These are phyloP conservation scores for Conopomorpha cramerella DNA, from an alignment of 1,140 invertebrate genomes.

Conservation along the genomic window DNA sequence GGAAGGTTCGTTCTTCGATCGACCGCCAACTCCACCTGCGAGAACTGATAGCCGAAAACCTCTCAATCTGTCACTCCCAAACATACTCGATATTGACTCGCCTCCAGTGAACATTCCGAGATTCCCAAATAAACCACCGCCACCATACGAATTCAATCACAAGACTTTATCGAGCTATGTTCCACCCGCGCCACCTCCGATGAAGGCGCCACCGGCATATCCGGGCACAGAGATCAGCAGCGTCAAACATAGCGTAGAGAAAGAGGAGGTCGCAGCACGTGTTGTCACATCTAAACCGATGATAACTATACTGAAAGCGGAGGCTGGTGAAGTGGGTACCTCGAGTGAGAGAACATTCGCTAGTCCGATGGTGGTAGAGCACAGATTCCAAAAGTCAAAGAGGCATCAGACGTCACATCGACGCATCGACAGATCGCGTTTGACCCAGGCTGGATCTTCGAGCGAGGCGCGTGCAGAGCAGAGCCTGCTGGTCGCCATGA, in stretches of 20 bases:
- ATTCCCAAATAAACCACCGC: slow-evolving; percentile 41
- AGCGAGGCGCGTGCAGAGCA: slow-evolving; percentile 34
- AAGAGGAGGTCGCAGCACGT: slow-evolving; percentile 67
- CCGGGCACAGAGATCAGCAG: slow-evolving; percentile 15
- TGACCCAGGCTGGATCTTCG: slow-evolving; percentile 38
- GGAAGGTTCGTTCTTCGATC: slow-evolving; percentile 49
- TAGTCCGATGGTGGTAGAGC: slow-evolving; percentile 48
- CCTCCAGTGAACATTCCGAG: slow-evolving; percentile 10
- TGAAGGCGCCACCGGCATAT: slow-evolving; percentile 39
- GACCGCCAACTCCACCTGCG: slow-evolving; percentile 66
- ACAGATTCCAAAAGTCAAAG: slow-evolving; percentile 51
- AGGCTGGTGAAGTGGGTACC: slow-evolving; percentile 58
- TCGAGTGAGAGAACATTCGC: slow-evolving; percentile 48
- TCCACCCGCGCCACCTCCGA: slow-evolving; percentile 9
- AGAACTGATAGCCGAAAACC: slow-evolving; percentile 66
- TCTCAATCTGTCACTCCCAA: slow-evolving; percentile 49
- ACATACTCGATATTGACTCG: slow-evolving; percentile 38
- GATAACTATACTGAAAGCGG: slow-evolving; percentile 70
- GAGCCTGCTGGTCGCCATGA: slow-evolving; percentile 65
- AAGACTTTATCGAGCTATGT: slow-evolving; percentile 25
- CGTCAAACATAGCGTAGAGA: slow-evolving; percentile 26
- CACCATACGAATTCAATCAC: slow-evolving; percentile 51
- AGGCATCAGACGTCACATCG: slow-evolving; percentile 45
- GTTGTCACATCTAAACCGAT: slow-evolving; percentile 71
- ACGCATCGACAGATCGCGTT: slow-evolving; percentile 40